A percentile compares a stretch with the other conserved stretches of the same genome.
phyloP scores from a whole-genome alignment of 2,113 vertebrate species.

The Struthio camelus region DNA sequence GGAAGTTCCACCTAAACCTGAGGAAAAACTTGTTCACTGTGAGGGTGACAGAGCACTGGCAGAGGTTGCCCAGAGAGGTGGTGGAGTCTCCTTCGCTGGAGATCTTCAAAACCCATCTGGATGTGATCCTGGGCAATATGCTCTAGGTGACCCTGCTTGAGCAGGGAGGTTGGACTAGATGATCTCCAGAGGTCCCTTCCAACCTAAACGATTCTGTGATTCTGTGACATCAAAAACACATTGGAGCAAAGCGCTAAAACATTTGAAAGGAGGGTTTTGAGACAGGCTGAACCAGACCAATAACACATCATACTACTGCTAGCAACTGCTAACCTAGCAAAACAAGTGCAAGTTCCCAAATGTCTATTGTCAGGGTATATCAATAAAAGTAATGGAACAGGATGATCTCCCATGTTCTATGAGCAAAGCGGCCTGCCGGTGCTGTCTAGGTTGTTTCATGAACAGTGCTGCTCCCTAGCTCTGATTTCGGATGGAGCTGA shows the following conservation, averaged over 20 bases:
- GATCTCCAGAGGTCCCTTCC: no score
- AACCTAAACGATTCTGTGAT: no score
- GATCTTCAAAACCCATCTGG: no score
- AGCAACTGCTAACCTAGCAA: neutral
- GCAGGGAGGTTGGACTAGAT: no score
- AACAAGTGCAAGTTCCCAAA: rapidly evolving
- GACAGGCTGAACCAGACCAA: neutral
- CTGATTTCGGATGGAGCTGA: neutral
- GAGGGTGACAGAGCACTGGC: no score
- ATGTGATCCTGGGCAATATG: no score
- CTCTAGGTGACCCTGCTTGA: no score
- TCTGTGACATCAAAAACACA: neutral
- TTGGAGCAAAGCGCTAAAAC: rapidly evolving
- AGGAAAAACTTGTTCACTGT: no score
- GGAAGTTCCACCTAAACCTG: no score
- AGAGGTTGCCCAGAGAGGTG: no score
- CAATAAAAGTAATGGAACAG: neutral
- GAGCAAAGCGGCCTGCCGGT: rapidly evolving
- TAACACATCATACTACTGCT: neutral
- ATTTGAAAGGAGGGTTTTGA: neutral
- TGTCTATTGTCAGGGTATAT: neutral
- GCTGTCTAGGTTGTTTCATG: neutral
- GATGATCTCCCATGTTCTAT: neutral
- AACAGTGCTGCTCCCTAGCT: rapidly evolving
- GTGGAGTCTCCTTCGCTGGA: no score